Conservation (phyloP, 2,888 invertebrate genomes). For the Tachina lurida region DNA sequence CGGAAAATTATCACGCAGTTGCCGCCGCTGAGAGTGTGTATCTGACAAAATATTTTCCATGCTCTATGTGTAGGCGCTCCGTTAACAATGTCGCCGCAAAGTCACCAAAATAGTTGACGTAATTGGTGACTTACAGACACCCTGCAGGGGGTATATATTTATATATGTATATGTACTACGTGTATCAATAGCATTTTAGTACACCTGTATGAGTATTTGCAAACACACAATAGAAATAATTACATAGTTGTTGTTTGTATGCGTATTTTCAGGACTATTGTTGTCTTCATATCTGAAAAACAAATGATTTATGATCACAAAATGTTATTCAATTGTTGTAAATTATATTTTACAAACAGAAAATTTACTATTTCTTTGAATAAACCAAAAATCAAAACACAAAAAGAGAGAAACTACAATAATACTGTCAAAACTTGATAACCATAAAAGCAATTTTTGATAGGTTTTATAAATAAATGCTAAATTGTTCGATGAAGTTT, state of each 20-base stretch:
- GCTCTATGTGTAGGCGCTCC: too few relatives aligned
- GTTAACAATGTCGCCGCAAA: too few relatives aligned
- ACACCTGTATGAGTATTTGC: constrained; percentile 7
- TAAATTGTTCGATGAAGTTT: neutral
- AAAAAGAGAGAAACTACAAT: constrained; percentile 12
- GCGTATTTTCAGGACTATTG: constrained; percentile 44
- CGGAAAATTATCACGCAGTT: neutral
- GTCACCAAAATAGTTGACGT: too few relatives aligned
- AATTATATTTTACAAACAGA: constrained; percentile 55
- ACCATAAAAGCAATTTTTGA: constrained; percentile 37
- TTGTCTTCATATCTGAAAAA: constrained; percentile 53
- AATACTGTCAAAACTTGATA: constrained; percentile 44
- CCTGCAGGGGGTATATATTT: neutral
- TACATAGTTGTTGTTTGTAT: constrained; percentile 55
- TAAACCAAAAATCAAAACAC: neutral
- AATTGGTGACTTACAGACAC: too few relatives aligned
- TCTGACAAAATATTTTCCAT: neutral
- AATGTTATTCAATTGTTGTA: constrained; percentile 58
- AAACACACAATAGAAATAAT: constrained; percentile 49
- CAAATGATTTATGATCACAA: constrained; percentile 66
- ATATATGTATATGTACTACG: neutral
- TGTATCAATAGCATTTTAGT: neutral
- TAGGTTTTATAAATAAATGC: constrained; percentile 26
- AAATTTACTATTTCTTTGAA: constrained; percentile 49
- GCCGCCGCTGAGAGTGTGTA: neutral